phyloP scores from a whole-genome alignment of 2,797 vertebrate species.

The Percopsis omiscomaycus region DNA sequence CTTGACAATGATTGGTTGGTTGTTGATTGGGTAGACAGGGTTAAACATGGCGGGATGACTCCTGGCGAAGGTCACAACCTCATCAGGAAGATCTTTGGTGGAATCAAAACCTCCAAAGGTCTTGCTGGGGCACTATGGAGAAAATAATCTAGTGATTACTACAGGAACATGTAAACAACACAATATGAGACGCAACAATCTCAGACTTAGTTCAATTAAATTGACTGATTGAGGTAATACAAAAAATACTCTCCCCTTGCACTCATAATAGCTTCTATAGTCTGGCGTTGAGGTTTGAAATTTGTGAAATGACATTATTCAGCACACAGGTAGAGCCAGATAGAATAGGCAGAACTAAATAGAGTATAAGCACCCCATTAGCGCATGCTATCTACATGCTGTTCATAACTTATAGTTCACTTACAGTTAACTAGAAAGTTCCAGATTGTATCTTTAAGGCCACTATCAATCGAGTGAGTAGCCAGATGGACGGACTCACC shows the following conservation, averaged over 20 bases:
- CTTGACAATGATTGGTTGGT: conserved; percentile 93
- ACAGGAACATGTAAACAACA: not conserved
- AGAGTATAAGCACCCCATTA: too few relatives aligned
- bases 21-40: conserved; percentile 90
- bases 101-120: conserved; percentile 98
- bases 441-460: too few relatives aligned
- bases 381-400: too few relatives aligned
- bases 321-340: too few relatives aligned
- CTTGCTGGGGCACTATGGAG: conserved; percentile 91
- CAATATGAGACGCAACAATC: not conserved
- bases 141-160: not conserved
- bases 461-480: not conserved
- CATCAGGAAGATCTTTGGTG: conserved; percentile 96
- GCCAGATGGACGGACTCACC: conserved; percentile 68
- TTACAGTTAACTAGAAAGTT: not conserved
- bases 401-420: too few relatives aligned
- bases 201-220: too few relatives aligned
- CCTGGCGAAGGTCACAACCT: conserved; percentile 95
- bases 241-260: too few relatives aligned
- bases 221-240: too few relatives aligned
- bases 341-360: too few relatives aligned
- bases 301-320: too few relatives aligned
- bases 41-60: conserved; percentile 98
- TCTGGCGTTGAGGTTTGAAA: too few relatives aligned
- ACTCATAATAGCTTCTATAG: too few relatives aligned